Conservation (phyloP, 2,888 invertebrate genomes). For the Elaeidobius kamerunicus region DNA sequence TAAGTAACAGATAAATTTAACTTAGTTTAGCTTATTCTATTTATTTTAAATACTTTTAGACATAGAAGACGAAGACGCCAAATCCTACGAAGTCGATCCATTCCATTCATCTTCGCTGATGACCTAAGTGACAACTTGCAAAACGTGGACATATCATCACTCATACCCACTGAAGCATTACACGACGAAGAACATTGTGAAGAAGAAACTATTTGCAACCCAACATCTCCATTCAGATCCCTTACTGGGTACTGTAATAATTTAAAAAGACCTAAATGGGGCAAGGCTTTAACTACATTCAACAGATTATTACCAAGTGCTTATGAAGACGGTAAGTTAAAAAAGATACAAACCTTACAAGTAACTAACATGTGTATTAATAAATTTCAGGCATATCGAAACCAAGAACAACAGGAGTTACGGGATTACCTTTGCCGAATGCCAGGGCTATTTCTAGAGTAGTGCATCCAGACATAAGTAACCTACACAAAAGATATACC, state of each 20-base stretch:
- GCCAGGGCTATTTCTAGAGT: conserved; percentile 82
- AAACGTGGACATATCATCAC: conserved; percentile 72
- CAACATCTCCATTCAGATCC: conserved; percentile 66
- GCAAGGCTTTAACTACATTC: conserved; percentile 82
- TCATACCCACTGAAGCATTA: conserved; percentile 62
- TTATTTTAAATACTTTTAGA: conserved; percentile 7
- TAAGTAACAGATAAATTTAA: conserved; percentile 39
- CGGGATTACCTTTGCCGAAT: conserved; percentile 77
- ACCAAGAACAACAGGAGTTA: conserved; percentile 70
- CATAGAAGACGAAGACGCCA: conserved; percentile 67
- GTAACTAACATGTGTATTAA: not conserved
- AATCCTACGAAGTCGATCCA: conserved; percentile 62
- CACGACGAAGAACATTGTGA: conserved; percentile 65
- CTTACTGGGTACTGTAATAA: conserved; percentile 88
- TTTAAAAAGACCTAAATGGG: conserved; percentile 74
- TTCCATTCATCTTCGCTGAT: conserved; percentile 57
- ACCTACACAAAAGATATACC: conserved; percentile 82
- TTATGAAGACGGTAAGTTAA: conserved; percentile 75
- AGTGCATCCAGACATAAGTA: conserved; percentile 89
- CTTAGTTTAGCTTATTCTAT: too few relatives aligned
- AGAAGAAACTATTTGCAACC: conserved; percentile 69
- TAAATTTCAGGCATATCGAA: conserved; percentile 65
- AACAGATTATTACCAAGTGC: conserved; percentile 79
- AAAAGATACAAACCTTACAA: not conserved
- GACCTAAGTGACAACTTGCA: conserved; percentile 75